Percentiles rank a stretch among this genome's conserved stretches.
phyloP scores from a whole-genome alignment of 2,797 vertebrate genomes.

The Antennarius maculatus region DNA sequence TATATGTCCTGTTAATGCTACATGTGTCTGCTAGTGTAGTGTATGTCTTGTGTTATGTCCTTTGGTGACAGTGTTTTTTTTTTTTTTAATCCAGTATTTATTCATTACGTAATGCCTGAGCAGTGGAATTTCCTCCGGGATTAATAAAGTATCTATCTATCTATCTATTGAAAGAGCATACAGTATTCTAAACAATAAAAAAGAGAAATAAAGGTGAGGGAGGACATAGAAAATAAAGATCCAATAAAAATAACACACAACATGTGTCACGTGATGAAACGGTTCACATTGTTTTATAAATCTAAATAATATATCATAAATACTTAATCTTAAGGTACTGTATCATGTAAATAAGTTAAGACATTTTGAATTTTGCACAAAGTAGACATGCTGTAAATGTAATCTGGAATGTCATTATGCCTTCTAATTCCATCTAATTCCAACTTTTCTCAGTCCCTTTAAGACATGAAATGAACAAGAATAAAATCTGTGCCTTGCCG shows the following conservation, averaged over 20 bases:
- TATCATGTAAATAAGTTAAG: not conserved
- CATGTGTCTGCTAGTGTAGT: no score
- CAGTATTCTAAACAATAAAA: not conserved
- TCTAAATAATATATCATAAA: constrained; percentile 4
- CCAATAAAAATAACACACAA: no score
- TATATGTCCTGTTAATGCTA: no score
- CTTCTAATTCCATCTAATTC: constrained; percentile 12
- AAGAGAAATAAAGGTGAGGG: not conserved
- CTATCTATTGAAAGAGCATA: not conserved
- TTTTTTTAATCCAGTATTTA: no score
- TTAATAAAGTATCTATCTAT: no score
- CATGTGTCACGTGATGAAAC: no score
- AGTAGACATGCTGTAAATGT: not conserved
- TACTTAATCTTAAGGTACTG: no score
- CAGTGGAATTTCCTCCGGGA: no score
- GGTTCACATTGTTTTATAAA: no score
- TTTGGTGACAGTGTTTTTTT: no score
- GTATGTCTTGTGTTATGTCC: no score
- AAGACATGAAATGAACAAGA: constrained; percentile 16
- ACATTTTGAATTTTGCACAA: constrained; percentile 30
- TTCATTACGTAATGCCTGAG: no score
- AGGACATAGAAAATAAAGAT: not conserved
- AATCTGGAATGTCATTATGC: constrained; percentile 12
- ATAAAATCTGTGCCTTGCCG: constrained; percentile 10
- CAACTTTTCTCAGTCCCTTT: constrained; percentile 15